These are phyloP conservation scores for Phortica variegata DNA, from an alignment of 1,140 invertebrate species.

Conservation along the genomic window DNA sequence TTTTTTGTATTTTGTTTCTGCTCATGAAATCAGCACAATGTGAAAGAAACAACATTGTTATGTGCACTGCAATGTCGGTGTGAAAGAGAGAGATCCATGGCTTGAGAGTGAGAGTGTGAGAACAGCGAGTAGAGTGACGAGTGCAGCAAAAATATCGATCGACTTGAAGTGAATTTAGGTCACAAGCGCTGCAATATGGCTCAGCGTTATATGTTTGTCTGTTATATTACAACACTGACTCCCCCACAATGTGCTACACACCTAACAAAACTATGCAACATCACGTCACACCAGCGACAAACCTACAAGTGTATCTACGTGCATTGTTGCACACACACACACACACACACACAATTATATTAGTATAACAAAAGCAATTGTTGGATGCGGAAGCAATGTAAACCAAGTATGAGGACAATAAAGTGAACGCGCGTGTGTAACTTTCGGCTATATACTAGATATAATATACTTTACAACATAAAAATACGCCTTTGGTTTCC, in stretches of 20 bases:
- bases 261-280: not conserved
- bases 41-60: too few species aligned
- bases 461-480: conserved; percentile 42
- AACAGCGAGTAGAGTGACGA: conserved; percentile 14
- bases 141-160: conserved; percentile 43
- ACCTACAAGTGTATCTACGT: too few species aligned
- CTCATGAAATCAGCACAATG: too few species aligned
- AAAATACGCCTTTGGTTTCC: too few species aligned
- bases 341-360: not conserved
- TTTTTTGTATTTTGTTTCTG: too few species aligned
- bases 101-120: too few species aligned
- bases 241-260: not conserved
- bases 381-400: not conserved
- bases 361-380: not conserved
- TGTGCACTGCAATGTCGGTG: too few species aligned
- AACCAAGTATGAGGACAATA: not conserved
- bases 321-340: conserved; percentile 18
- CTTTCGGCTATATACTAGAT: conserved; percentile 33
- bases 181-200: conserved; percentile 12
- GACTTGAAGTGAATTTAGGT: conserved; percentile 53
- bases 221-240: not conserved
- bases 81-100: conserved; percentile 13
- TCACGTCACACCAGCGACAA: conserved; percentile 16
- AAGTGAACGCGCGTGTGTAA: conserved; percentile 21
- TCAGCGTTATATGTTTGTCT: not conserved